A percentile compares a stretch with the other conserved stretches of the same genome.
phyloP scores from a whole-genome alignment of 2,113 vertebrate genomes.

The Sturnira hondurensis region DNA sequence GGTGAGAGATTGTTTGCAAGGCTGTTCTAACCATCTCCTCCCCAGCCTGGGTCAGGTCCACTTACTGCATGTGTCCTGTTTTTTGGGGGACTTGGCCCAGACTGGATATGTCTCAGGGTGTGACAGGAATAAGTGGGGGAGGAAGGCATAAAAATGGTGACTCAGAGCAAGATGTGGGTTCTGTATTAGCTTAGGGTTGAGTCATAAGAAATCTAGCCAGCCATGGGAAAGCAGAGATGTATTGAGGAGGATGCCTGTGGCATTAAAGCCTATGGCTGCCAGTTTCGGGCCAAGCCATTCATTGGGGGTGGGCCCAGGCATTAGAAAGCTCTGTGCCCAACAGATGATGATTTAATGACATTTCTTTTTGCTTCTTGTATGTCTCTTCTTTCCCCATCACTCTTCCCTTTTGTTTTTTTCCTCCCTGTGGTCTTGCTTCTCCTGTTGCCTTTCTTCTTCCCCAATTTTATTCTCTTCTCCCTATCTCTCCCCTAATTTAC shows the following conservation, averaged over 20 bases:
- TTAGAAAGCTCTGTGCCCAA: conserved; percentile 5
- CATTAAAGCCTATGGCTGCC: neutral
- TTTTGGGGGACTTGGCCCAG: conserved; percentile 30
- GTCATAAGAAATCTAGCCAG: neutral
- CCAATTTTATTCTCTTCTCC: conserved; percentile 22
- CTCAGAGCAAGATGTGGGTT: neutral
- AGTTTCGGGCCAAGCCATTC: neutral
- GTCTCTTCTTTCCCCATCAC: conserved; percentile 33
- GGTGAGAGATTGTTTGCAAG: conserved; percentile 63
- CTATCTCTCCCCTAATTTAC: neutral
- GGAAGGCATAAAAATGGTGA: conserved; percentile 1
- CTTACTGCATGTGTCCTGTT: conserved; percentile 59
- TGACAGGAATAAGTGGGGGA: neutral
- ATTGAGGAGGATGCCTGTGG: conserved; percentile 8
- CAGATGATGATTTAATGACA: conserved; percentile 53
- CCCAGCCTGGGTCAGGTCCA: conserved; percentile 39
- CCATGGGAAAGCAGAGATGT: neutral
- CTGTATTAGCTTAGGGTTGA: neutral
- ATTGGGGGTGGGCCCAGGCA: neutral
- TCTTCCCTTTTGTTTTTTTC: neutral
- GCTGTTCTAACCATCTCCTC: conserved; percentile 47
- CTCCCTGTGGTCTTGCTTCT: neutral
- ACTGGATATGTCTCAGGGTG: conserved; percentile 2
- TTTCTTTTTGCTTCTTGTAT: conserved; percentile 61
- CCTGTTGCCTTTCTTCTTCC: conserved; percentile 40